Conservation (phyloP, 2,113 vertebrate genomes). For the Gavia stellata region DNA sequence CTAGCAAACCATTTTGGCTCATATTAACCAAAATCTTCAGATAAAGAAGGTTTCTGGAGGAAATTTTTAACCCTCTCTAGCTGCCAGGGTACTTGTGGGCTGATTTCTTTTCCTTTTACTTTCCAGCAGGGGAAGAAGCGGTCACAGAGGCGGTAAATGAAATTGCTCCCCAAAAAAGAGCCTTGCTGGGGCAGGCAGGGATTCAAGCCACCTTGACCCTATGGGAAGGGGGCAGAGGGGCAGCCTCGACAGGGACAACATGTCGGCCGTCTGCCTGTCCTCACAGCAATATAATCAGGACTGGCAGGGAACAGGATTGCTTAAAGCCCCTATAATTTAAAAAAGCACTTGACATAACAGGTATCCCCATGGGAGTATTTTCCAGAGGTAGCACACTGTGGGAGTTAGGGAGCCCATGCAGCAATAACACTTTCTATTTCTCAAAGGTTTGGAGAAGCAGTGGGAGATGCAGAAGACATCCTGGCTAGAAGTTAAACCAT, state of each 20-base stretch:
- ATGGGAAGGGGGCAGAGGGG: background rate
- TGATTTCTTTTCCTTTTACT: background rate
- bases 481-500: background rate
- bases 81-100: background rate
- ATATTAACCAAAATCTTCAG: background rate
- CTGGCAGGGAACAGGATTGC: background rate
- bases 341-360: background rate
- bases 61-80: background rate
- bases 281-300: background rate
- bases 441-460: background rate
- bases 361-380: background rate
- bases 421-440: background rate
- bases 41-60: background rate
- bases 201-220: background rate
- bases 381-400: background rate
- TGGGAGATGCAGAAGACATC: background rate
- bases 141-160: background rate
- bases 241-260: background rate
- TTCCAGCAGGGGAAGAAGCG: background rate
- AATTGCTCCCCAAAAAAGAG: background rate
- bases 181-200: background rate
- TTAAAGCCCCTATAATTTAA: background rate
- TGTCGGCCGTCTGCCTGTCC: fast-evolving
- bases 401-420: background rate
- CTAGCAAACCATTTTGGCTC: background rate